Base-by-base conservation (phyloP, 2,113 vertebrate genomes). In the Pangasianodon gigas region DNA sequence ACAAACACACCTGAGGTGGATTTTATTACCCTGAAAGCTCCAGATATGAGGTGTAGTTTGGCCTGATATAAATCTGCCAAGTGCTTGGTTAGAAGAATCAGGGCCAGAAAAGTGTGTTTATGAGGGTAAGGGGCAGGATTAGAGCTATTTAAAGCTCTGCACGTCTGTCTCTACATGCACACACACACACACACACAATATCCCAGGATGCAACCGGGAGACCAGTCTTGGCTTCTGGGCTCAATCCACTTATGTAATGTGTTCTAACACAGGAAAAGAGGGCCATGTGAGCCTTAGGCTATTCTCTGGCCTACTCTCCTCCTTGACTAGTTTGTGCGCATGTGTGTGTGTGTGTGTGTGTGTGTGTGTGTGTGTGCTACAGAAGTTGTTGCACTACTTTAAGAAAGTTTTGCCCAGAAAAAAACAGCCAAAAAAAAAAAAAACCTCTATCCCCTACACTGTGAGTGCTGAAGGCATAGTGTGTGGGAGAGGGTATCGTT, bases 71-170 rank as follows among this genome's bases (percentile, higher is more conserved):
- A 94, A 92, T 91, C 90, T 81, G 93, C 81, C 19, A 85, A 51
- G 75, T 82, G 89, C 90, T 90, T 90, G 89, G 90, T 89, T 91
- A 92, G 88, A 91, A 88, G 71, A 94, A 91, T 91, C 89, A 37
- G 89, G 90, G 91, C 89, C 92, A 93, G 91, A 85, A 94, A 94
- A 94, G 91, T 93, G 90, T 92, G 93, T 93, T 93, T 83, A 85
- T 85, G 85, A 71, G 89, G 91, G 91, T 93, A 91, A 93, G 90
- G 93, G 91, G 93, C 87, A 91, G 94, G 93, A 95, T 94, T 94
- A 93, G 86, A 91, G 91, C 95, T 95, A 96, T 95, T 96, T 95
- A 94, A 95, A 95, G 94, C 94, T 62, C 84, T 93, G 93, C 65
- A 75, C 81, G 91, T 94, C 92, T 93, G 91, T 94, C 90, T 93